Percentiles rank a stretch among this genome's conserved stretches.
These are phyloP conservation scores for Manis javanica DNA, from an alignment of 2,797 vertebrate genomes.

Conservation along the genomic window DNA sequence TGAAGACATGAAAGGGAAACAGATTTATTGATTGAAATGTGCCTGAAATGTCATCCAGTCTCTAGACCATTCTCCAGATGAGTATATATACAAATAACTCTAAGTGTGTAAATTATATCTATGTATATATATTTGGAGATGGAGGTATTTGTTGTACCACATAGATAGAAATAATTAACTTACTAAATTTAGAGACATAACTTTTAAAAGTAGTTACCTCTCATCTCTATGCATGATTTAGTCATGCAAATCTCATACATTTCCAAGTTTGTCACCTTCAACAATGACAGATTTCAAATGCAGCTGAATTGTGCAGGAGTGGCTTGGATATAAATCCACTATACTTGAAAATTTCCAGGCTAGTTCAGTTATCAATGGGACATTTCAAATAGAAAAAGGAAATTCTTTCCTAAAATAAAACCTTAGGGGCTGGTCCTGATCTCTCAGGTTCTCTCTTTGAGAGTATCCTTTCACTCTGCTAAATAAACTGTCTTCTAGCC, in stretches of 20 bases:
- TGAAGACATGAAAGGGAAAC: not conserved
- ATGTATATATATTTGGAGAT: not conserved
- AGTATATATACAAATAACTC: not conserved
- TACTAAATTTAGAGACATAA: not conserved
- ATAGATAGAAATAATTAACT: slow-evolving; percentile 45
- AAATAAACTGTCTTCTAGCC: no score
- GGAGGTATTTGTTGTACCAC: not conserved
- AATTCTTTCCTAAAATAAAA: slow-evolving; percentile 24
- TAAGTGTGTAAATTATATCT: not conserved
- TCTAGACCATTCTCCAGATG: not conserved
- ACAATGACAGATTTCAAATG: not conserved
- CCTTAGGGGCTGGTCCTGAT: no score
- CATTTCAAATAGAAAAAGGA: slow-evolving; percentile 55
- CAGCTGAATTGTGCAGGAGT: not conserved
- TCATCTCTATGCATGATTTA: not conserved
- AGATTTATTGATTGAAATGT: not conserved
- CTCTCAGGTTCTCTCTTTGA: no score
- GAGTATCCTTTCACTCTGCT: no score
- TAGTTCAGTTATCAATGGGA: slow-evolving; percentile 28
- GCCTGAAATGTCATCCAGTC: not conserved
- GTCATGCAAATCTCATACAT: not conserved
- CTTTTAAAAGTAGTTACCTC: slow-evolving; percentile 40
- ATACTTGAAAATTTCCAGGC: slow-evolving; percentile 34
- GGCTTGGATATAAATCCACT: not conserved
- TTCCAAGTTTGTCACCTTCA: not conserved